Evolutionary conservation across 2,113 vertebrate species (phyloP).

Genomic region (Tragelaphus scriptus): DNA sequence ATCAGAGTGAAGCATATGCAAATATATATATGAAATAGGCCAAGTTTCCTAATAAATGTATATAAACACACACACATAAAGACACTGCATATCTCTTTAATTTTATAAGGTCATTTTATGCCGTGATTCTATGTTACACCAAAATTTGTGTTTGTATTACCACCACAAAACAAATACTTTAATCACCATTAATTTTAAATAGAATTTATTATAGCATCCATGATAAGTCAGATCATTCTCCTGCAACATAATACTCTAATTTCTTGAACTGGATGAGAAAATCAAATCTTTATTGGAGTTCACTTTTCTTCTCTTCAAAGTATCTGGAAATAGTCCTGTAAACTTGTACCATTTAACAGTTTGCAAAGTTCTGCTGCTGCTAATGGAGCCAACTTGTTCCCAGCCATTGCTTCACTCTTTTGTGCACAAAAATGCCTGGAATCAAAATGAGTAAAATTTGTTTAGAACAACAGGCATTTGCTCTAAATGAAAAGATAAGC

Average conservation of each 20-base stretch:
- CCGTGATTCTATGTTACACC: neutral
- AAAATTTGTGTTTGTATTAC: neutral
- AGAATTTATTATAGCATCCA: neutral
- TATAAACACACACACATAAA: neutral
- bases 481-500: neutral
- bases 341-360: neutral
- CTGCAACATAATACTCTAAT: neutral
- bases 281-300: neutral
- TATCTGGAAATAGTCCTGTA: neutral
- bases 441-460: neutral
- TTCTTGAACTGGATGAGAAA: neutral
- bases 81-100: neutral
- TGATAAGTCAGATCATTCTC: neutral
- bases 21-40: neutral
- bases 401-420: neutral
- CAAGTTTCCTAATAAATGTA: neutral
- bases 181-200: neutral
- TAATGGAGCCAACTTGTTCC: neutral
- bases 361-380: neutral
- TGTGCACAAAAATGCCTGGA: neutral
- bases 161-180: neutral
- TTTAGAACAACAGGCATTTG: neutral
- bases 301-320: neutral
- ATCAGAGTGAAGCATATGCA: neutral
- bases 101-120: neutral